Evolutionary conservation across 2,113 vertebrate genomes (phyloP).

Genomic region (Dicerorhinus sumatrensis): DNA sequence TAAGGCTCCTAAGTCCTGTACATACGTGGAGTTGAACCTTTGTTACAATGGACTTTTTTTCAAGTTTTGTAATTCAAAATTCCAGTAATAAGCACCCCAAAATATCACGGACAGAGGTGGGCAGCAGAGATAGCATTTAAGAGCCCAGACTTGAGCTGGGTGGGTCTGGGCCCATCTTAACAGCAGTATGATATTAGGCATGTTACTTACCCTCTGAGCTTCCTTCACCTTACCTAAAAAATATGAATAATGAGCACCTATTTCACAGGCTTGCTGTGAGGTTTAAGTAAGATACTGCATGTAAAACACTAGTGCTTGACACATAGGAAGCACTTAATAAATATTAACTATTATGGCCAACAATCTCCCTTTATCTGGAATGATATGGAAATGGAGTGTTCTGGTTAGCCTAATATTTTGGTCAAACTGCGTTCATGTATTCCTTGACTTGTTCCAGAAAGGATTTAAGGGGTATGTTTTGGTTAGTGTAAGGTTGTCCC

Average conservation of each 20-base stretch:
- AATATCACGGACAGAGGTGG: neutral
- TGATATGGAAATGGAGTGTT: conserved; percentile 36
- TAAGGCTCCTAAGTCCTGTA: conserved; percentile 43
- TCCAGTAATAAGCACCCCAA: conserved; percentile 10
- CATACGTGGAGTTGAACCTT: neutral
- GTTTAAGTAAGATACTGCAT: neutral
- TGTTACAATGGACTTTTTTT: conserved; percentile 4
- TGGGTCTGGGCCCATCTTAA: neutral
- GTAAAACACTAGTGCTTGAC: neutral
- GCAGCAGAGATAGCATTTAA: neutral
- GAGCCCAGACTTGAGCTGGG: neutral
- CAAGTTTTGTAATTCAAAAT: conserved; percentile 37
- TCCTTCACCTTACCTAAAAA: conserved; percentile 13
- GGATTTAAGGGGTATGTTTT: neutral
- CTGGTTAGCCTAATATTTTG: conserved; percentile 37
- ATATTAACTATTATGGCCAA: conserved; percentile 14
- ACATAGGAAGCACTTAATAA: neutral
- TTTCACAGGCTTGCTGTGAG: conserved; percentile 11
- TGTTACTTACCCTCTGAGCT: neutral
- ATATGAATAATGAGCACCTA: neutral
- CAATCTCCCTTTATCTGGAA: conserved; percentile 46
- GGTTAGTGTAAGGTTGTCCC: neutral
- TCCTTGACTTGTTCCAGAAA: conserved; percentile 61
- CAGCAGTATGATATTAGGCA: neutral
- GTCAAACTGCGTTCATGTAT: neutral